phyloP scores from a whole-genome alignment of 2,797 vertebrate genomes.

The Poeciliopsis presidionis region DNA sequence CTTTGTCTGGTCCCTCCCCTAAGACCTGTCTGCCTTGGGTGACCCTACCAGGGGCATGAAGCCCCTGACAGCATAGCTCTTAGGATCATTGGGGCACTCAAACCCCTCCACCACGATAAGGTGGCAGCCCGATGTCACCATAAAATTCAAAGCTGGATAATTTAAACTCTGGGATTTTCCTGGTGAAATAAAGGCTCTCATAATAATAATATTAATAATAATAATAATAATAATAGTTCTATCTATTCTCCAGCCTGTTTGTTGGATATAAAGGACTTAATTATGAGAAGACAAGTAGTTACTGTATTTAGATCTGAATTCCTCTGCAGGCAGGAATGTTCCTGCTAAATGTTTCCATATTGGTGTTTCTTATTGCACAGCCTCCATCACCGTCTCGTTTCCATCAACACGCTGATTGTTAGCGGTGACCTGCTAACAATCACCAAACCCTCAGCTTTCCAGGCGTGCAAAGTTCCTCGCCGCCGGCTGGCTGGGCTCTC shows the following conservation, averaged over 20 bases:
- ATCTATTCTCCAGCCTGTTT: neutral
- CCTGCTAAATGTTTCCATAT: neutral
- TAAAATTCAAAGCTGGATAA: neutral
- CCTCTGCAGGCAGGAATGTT: neutral
- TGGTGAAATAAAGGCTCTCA: neutral
- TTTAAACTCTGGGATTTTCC: too few relatives aligned
- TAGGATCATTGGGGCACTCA: too few relatives aligned
- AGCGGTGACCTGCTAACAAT: constrained; percentile 33
- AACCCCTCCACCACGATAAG: too few relatives aligned
- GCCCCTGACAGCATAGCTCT: too few relatives aligned
- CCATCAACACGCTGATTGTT: constrained; percentile 11
- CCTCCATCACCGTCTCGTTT: neutral
- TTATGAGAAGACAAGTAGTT: neutral
- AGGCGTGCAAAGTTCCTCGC: constrained; percentile 17
- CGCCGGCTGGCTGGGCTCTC: constrained; percentile 25
- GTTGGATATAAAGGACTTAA: neutral
- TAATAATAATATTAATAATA: too few relatives aligned
- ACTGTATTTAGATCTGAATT: neutral
- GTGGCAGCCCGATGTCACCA: too few relatives aligned
- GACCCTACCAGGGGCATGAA: too few relatives aligned
- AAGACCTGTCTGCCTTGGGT: too few relatives aligned
- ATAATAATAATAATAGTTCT: too few relatives aligned
- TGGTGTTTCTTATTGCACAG: neutral
- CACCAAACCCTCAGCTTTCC: constrained; percentile 16
- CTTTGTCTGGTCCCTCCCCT: too few relatives aligned